Evolutionary conservation across 2,113 vertebrate genomes (phyloP), one percentile per base, ranked within the genome.

Genomic region (Terrapene triunguis): DNA sequence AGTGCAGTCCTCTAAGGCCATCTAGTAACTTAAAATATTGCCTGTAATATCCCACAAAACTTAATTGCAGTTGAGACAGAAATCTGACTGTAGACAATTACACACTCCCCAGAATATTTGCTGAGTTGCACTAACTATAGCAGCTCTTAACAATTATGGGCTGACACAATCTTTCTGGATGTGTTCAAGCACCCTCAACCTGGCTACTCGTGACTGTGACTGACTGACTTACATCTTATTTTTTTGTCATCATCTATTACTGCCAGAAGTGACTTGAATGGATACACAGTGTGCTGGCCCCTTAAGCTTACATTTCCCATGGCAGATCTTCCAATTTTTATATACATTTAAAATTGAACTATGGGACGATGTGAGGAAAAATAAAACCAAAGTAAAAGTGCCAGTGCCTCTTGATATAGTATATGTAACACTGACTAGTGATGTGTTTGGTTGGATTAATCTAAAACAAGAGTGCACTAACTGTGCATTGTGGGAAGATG

Each of bases 21-120:
- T 93, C 83, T 92, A 96, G 90, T 87, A 85, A 97, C 92, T 95
- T 96, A 91, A 96, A 93, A 79, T 91, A 95, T 94, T 96, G 82
- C 85, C 89, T 92, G 94, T 80, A 93, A 97, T 93, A 93, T 97
- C 95, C 88, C 91, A 91, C 95, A 92, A 94, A 90, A 97, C 83
- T 94, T 97, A 92, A 97, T 97, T 1, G 0, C 9, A 74, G 69
- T n/a, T 93, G 94, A 97, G 97, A 97, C 95, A 97, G 91, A 95
- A 94, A 91, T 97, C 92, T 38, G 83, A 95, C 94, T 1, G 32
- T 91, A 97, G 97, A 96, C 95, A 96, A 92, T 96, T 51, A 95
- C 95, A 96, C 91, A 95, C 74, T 95, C 27, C 81, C 82, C 72
- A 38, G 94, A 96, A 91, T 59, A 97, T 97, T 97, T 97, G 93